Base-by-base conservation (phyloP, 2,797 vertebrate species). In the Arremon aurantiirostris region DNA sequence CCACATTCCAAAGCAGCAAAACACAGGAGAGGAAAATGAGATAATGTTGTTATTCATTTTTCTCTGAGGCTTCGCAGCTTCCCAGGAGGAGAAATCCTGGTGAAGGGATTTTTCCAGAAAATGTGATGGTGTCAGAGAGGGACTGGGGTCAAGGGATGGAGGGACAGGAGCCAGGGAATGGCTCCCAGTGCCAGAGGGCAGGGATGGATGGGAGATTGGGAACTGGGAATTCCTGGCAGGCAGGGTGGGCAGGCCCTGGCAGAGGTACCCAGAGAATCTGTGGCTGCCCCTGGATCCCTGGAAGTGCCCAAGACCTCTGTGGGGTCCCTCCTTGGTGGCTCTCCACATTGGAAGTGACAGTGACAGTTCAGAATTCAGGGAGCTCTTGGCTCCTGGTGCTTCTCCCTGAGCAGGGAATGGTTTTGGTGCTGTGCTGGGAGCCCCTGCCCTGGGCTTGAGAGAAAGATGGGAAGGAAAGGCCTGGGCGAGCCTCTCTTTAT, bases 231-330 rank as follows among this genome's bases (percentile, higher is more conserved):
- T 64, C 1, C 4, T 64, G 14, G 4, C 14, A 56, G 26, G 44
- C 10, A 44, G 20, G 42, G 41, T 42, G 41, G 28, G 0, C 0
- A 44, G 32, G 14, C 2, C 4, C n/a, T 63, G 41, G 57, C 0
- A 3, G 0, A 6, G 63, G 1, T 66, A 1, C 20, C 30, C 49
- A 57, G 57, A 44, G 23, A 0, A 37, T 13, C 66, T 64, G 37
- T 57, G 66, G 32, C 32, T 86, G 37, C 3, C 28, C 50, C 60
- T 16, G 52, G 27, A 78, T 34, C 34, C 41, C 73, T 86, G 66
- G 35, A 0, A 30, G 44, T 59, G 53, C 1, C 23, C 44, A 14
- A 24, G 13, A 8, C 18, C 10, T 55, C 8, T 37, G 15, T 3
- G 34, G 46, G 17, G 23, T 28, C 26, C 27, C 32, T 35, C 55